Evolutionary conservation across 37 sponge, comb jelly and placozoan genomes (phyloP).

Genomic region (Ephydatia muelleri): DNA sequence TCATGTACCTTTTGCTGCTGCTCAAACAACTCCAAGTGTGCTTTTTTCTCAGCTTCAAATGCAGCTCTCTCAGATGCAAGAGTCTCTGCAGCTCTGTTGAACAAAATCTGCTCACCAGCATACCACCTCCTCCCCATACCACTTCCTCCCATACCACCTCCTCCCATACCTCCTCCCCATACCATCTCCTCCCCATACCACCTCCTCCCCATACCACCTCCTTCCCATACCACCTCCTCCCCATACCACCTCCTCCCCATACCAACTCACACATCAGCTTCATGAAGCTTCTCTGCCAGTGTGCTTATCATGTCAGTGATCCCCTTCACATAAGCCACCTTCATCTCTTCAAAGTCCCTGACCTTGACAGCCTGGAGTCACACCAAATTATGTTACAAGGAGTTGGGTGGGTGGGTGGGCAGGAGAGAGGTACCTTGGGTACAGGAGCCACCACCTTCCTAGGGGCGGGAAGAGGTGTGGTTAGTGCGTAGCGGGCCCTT

Average conservation of each 20-base stretch:
- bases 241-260: too few relatives aligned
- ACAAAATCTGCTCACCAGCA: not conserved
- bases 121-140: not conserved
- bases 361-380: conserved; percentile 30
- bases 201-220: not conserved
- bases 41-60: conserved; percentile 64
- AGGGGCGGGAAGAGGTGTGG: conserved; percentile 64
- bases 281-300: conserved; percentile 37
- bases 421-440: conserved; percentile 19
- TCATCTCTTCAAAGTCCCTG: conserved; percentile 62
- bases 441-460: conserved; percentile 39
- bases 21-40: conserved; percentile 55
- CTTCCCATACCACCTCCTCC: not conserved
- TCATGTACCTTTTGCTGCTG: conserved; percentile 63
- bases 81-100: conserved; percentile 29
- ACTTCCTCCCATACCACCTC: not conserved
- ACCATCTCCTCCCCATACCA: not conserved
- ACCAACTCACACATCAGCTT: conserved; percentile 63
- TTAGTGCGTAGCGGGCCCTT: conserved; percentile 19
- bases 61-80: conserved; percentile 57
- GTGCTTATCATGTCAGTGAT: conserved; percentile 72
- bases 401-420: not conserved
- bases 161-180: not conserved
- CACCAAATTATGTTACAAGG: not conserved
- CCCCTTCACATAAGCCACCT: conserved; percentile 13